Evolutionary conservation across 2,888 invertebrate genomes (phyloP).

Genomic region (Torymus aiolomorphi): DNA sequence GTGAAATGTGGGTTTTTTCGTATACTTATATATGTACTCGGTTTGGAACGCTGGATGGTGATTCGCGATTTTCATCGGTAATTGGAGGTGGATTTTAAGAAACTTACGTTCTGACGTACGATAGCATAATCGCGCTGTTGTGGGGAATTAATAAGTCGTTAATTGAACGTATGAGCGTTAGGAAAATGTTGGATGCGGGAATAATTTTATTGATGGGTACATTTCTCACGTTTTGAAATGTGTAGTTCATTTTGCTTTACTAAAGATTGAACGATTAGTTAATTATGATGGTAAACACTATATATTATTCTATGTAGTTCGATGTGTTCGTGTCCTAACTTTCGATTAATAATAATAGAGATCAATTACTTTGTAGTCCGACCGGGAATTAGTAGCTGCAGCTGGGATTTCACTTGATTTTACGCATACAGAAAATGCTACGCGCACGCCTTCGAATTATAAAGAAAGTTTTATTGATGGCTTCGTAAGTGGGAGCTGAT

Average conservation of each 20-base stretch:
- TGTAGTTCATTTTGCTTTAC: background rate
- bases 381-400: background rate
- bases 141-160: too few species aligned
- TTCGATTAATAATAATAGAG: conserved; percentile 46
- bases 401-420: conserved; percentile 45
- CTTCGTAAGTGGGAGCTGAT: too few species aligned
- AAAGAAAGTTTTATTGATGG: conserved; percentile 41
- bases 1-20: too few species aligned
- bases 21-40: background rate
- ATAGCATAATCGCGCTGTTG: too few species aligned
- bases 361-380: conserved; percentile 39
- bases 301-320: background rate
- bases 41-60: too few species aligned
- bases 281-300: conserved; percentile 25
- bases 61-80: background rate
- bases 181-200: too few species aligned
- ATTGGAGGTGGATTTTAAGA: background rate
- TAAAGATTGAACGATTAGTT: conserved; percentile 17
- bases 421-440: conserved; percentile 25
- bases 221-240: too few species aligned
- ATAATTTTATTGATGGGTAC: too few species aligned
- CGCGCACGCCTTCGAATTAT: conserved; percentile 31
- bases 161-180: too few species aligned
- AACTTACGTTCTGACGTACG: too few species aligned
- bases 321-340: conserved; percentile 36